Conservation (phyloP, 2,888 invertebrate genomes). For the Lycaena phlaeas region DNA sequence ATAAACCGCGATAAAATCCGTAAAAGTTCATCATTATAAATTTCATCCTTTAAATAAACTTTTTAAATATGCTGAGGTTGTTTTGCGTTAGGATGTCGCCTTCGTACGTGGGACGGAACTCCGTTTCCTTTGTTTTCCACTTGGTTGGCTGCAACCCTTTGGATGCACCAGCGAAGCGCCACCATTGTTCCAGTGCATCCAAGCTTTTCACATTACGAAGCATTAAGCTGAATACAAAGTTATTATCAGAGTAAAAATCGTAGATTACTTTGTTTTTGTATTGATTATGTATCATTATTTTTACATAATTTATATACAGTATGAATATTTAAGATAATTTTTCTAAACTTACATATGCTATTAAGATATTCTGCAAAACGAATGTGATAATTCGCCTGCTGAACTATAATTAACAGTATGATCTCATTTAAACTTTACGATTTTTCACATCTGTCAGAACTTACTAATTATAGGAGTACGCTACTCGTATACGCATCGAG, state of each 20-base stretch:
- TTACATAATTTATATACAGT: too few species aligned
- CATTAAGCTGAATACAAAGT: neutral
- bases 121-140: slow-evolving; percentile 51
- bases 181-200: slow-evolving; percentile 40
- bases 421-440: slow-evolving; percentile 6
- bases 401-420: too few species aligned
- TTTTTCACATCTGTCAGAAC: slow-evolving; percentile 2
- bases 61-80: neutral
- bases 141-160: slow-evolving; percentile 31
- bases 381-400: too few species aligned
- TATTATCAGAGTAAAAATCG: slow-evolving; percentile 12
- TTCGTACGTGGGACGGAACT: slow-evolving; percentile 41
- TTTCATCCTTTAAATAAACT: too few species aligned
- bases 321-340: too few species aligned
- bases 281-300: too few species aligned
- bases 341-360: too few species aligned
- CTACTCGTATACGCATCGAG: neutral
- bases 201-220: slow-evolving; percentile 20
- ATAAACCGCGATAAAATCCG: too few species aligned
- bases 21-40: too few species aligned
- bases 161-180: slow-evolving; percentile 28
- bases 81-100: slow-evolving; percentile 16
- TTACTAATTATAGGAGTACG: neutral
- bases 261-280: too few species aligned
- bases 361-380: too few species aligned